Evolutionary conservation across 2,797 vertebrate species (phyloP).

Genomic region (Premnoplex brunnescens): DNA sequence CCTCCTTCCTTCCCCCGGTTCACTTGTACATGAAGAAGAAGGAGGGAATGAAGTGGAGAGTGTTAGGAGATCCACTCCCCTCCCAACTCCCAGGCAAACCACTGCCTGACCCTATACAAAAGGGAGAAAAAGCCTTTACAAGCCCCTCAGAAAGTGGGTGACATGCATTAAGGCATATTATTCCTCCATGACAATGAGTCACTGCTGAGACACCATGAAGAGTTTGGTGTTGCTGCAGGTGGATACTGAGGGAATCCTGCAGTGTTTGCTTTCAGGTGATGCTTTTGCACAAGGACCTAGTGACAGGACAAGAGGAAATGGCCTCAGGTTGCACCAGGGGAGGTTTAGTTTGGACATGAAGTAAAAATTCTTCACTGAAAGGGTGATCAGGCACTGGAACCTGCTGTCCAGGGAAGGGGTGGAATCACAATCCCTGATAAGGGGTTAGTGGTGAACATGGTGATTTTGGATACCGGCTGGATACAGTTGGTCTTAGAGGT

Average conservation of each 20-base stretch:
- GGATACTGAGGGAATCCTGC: not conserved
- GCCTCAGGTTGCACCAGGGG: not conserved
- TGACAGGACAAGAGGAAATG: not conserved
- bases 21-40: not conserved
- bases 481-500: not conserved
- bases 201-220: not conserved
- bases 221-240: not conserved
- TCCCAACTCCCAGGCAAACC: not conserved
- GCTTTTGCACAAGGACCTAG: not conserved
- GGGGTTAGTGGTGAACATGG: too few relatives aligned
- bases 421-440: not conserved
- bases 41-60: not conserved
- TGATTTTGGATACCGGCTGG: not conserved
- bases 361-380: not conserved
- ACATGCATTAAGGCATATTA: not conserved
- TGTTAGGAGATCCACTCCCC: not conserved
- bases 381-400: not conserved
- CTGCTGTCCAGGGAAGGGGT: not conserved
- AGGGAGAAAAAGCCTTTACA: not conserved
- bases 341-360: not conserved
- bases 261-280: not conserved
- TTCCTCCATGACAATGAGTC: not conserved
- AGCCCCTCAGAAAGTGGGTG: not conserved
- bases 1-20: not conserved
- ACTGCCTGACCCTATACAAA: not conserved